phyloP scores from a whole-genome alignment of 2,113 vertebrate genomes.

The Amblyornis subalaris region DNA sequence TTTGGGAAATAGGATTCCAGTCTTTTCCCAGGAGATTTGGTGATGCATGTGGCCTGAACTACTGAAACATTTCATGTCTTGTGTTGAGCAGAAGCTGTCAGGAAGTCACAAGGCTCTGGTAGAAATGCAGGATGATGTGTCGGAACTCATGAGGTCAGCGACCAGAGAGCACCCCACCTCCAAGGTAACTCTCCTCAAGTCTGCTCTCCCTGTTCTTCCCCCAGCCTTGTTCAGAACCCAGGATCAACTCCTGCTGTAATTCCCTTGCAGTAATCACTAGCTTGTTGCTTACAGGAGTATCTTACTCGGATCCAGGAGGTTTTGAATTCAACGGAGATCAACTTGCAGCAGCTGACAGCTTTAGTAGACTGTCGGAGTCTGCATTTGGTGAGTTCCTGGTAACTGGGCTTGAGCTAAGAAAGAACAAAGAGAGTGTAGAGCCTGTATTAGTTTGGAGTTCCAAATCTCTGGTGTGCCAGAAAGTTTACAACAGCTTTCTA shows the following conservation, averaged over 20 bases:
- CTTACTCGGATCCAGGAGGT: constrained; percentile 87
- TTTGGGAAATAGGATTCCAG: background rate
- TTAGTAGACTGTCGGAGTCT: constrained; percentile 96
- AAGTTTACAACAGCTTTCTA: background rate
- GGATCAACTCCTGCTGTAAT: background rate
- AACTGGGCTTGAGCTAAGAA: background rate
- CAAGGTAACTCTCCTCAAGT: constrained; percentile 73
- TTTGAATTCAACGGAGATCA: constrained; percentile 90
- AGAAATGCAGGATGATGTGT: constrained; percentile 93
- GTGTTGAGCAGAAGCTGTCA: constrained; percentile 86
- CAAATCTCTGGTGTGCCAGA: background rate
- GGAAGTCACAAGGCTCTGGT: constrained; percentile 95
- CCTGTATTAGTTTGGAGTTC: background rate
- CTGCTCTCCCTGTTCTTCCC: background rate
- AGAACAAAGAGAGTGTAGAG: background rate
- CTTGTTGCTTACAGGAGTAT: constrained; percentile 73
- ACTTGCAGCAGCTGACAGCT: constrained; percentile 94
- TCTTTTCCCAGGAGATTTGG: background rate
- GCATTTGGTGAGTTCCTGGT: constrained; percentile 85
- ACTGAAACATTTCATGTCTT: background rate
- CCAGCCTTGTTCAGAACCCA: background rate
- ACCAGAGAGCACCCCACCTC: constrained; percentile 81
- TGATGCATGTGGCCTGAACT: background rate
- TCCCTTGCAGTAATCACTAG: background rate
- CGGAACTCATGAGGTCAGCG: constrained; percentile 82